These are phyloP conservation scores for Mirounga angustirostris DNA, from an alignment of 2,113 vertebrate genomes.

Conservation along the genomic window DNA sequence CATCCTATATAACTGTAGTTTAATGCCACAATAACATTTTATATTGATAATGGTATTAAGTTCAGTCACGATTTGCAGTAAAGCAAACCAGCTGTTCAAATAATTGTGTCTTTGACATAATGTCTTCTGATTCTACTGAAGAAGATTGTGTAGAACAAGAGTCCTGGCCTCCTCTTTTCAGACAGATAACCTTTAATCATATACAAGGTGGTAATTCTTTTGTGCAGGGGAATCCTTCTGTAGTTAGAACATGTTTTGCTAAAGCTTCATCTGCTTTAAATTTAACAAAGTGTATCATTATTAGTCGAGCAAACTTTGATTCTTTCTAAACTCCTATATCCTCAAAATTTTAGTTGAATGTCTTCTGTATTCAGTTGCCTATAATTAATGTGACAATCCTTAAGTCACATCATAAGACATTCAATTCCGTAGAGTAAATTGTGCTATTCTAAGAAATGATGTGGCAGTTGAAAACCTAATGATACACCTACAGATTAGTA, in stretches of 20 bases:
- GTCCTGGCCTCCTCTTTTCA: not conserved
- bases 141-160: not conserved
- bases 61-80: not conserved
- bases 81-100: not conserved
- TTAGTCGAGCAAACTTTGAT: not conserved
- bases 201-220: not conserved
- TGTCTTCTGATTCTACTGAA: not conserved
- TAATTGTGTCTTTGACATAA: not conserved
- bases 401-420: conserved; percentile 18
- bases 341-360: conserved; percentile 28
- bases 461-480: conserved; percentile 57
- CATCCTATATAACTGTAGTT: not conserved
- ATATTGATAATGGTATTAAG: not conserved
- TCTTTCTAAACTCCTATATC: not conserved
- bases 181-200: not conserved
- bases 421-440: conserved; percentile 33
- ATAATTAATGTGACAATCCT: conserved; percentile 42
- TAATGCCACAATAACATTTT: not conserved
- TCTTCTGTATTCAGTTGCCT: conserved; percentile 34
- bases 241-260: not conserved
- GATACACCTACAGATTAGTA: conserved; percentile 26
- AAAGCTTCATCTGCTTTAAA: conserved; percentile 46
- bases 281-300: not conserved
- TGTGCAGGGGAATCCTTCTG: not conserved
- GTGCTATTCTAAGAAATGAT: conserved; percentile 12